These are phyloP conservation scores for Apaloderma vittatum DNA, from an alignment of 2,113 vertebrate genomes.

Conservation along the genomic window DNA sequence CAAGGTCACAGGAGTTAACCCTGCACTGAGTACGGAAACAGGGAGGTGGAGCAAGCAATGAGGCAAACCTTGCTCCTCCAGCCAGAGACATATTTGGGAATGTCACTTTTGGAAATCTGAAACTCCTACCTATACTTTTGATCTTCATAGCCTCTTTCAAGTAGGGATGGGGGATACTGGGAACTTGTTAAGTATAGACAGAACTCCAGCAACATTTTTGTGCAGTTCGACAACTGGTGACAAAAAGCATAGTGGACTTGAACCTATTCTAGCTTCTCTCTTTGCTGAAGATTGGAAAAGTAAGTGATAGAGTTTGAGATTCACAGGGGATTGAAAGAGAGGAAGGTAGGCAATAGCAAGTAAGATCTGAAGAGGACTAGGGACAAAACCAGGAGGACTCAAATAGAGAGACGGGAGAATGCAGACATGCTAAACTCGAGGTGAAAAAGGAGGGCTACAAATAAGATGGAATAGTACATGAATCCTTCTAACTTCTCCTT, in stretches of 20 bases:
- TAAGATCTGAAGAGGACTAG: neutral
- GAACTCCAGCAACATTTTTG: neutral
- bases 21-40: neutral
- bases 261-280: neutral
- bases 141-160: neutral
- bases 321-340: neutral
- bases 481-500: neutral
- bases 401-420: neutral
- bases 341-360: neutral
- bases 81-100: neutral
- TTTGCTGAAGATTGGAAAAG: neutral
- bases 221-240: neutral
- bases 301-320: neutral
- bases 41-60: neutral
- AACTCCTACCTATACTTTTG: neutral
- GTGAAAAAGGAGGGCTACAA: neutral
- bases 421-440: neutral
- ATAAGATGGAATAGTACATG: neutral
- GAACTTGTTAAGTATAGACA: neutral
- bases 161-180: neutral
- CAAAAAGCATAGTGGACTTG: neutral
- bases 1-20: neutral
- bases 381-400: neutral
- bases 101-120: neutral
- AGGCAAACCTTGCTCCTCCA: neutral